Evolutionary conservation across 2,888 invertebrate genomes (phyloP).

Genomic region (Dione vanillae): DNA sequence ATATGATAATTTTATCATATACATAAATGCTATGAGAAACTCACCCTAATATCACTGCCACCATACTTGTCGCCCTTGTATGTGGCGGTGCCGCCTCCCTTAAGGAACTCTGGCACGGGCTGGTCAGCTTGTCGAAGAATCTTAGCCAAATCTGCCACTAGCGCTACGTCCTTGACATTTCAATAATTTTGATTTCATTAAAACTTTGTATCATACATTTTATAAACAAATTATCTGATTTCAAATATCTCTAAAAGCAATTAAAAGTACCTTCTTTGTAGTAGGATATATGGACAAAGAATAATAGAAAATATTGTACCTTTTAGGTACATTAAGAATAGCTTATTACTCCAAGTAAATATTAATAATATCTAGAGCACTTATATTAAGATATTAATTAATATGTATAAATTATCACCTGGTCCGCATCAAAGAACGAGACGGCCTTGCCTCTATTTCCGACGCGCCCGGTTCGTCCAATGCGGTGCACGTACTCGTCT

Average conservation of each 20-base stretch:
- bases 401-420: slow-evolving; percentile 54
- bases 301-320: too few relatives aligned
- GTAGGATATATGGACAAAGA: too few relatives aligned
- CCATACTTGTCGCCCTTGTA: slow-evolving; percentile 86
- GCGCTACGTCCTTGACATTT: slow-evolving; percentile 76
- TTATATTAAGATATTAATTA: too few relatives aligned
- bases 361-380: too few relatives aligned
- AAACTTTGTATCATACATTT: background rate
- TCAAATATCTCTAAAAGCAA: too few relatives aligned
- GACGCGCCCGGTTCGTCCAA: slow-evolving; percentile 97
- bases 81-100: slow-evolving; percentile 75
- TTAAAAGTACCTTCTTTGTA: too few relatives aligned
- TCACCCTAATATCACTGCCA: slow-evolving; percentile 88
- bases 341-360: too few relatives aligned
- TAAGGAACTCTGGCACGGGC: slow-evolving; percentile 90
- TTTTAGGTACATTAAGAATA: too few relatives aligned
- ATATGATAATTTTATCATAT: too few relatives aligned
- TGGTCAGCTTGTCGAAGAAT: slow-evolving; percentile 92
- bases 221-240: too few relatives aligned
- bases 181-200: background rate
- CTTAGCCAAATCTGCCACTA: slow-evolving; percentile 87
- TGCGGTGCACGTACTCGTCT: slow-evolving; percentile 97
- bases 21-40: slow-evolving; percentile 50
- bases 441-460: slow-evolving; percentile 95
- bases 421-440: slow-evolving; percentile 90